Evolutionary conservation across 2,888 invertebrate genomes (phyloP), one percentile per base, ranked within the genome.

Genomic region (Andricus curvator): DNA sequence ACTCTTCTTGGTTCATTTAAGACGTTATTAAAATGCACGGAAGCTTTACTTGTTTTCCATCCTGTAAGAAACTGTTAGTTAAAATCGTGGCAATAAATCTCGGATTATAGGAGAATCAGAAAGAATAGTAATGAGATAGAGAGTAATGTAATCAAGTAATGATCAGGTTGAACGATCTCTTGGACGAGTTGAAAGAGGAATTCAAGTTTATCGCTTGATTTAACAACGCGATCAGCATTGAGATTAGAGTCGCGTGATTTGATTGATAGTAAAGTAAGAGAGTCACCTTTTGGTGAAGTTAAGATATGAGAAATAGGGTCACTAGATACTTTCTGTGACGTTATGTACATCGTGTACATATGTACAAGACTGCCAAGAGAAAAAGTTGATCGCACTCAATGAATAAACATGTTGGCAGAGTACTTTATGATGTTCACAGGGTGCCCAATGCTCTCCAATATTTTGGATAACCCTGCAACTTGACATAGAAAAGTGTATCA

Each of bases 401-500:
- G 77, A 80, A 84, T 77, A 82, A 80, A 81, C 83, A 80, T 80
- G 84, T 81, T 80, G 81, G 79, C 80, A 85, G 56, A 78, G 80
- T 82, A 37, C 82, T 80, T 78, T 82, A 85, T 80, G 86, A 85
- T 85, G 85, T 83, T 87, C 85, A 86, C 85, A 70, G 70, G 70
- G 70, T 83, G 84, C 82, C 86, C 84, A 85, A 83, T 82, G 86
- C 83, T 86, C 83, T 86, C 85, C 86, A 85, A 82, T 86, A 84
- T 81, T 93, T 94, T 94, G 93, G 93, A 94, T 93, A 94, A 94
- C 93, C 94, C 94, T 94, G 94, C 93, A 94, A 93, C 92, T 93
- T 88, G 87, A 89, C 84, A 88, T 85, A 86, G 81, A 89, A 87
- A 89, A 92, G 92, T 93, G 91, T 93, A 94, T 94, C 94, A 94